A percentile compares a stretch with the other conserved stretches of the same genome.
phyloP scores from a whole-genome alignment of 2,888 invertebrate genomes.

The Chrysina gloriosa region DNA sequence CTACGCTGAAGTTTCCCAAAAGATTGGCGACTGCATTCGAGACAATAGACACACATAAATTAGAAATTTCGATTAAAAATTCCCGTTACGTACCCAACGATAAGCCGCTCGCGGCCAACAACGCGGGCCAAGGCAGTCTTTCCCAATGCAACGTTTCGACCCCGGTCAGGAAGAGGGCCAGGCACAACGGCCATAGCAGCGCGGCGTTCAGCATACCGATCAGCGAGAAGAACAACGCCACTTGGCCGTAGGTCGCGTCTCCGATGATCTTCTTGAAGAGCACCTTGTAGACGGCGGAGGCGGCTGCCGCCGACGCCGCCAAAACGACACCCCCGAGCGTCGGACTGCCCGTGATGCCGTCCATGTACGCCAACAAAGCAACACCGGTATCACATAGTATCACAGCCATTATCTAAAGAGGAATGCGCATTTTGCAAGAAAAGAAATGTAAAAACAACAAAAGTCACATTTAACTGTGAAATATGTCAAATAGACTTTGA shows the following conservation, averaged over 20 bases:
- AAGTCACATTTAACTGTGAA: too few species aligned
- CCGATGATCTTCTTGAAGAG: constrained; percentile 95
- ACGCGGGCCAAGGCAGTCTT: constrained; percentile 87
- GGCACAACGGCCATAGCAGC: constrained; percentile 90
- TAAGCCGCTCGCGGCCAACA: constrained; percentile 83
- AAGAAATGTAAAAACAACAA: background rate
- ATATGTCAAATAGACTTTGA: too few species aligned
- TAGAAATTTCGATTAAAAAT: too few species aligned
- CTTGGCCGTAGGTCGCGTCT: constrained; percentile 91
- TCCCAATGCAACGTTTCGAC: constrained; percentile 86
- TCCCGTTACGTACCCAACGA: constrained; percentile 74
- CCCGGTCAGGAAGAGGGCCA: constrained; percentile 87
- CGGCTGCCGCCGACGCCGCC: constrained; percentile 90
- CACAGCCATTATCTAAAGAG: constrained; percentile 88
- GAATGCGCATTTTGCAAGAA: constrained; percentile 15
- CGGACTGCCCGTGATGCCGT: constrained; percentile 90
- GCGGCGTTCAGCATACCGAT: constrained; percentile 90
- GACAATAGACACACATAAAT: background rate
- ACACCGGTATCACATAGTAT: constrained; percentile 95
- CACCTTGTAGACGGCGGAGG: constrained; percentile 95
- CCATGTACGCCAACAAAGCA: constrained; percentile 94
- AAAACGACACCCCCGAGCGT: constrained; percentile 92
- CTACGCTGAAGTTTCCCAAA: constrained; percentile 93
- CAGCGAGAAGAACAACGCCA: constrained; percentile 92
- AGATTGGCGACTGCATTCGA: constrained; percentile 85